Evolutionary conservation across 2,797 vertebrate genomes (phyloP), one percentile per base, ranked within the genome.

Genomic region (Catharus ustulatus): DNA sequence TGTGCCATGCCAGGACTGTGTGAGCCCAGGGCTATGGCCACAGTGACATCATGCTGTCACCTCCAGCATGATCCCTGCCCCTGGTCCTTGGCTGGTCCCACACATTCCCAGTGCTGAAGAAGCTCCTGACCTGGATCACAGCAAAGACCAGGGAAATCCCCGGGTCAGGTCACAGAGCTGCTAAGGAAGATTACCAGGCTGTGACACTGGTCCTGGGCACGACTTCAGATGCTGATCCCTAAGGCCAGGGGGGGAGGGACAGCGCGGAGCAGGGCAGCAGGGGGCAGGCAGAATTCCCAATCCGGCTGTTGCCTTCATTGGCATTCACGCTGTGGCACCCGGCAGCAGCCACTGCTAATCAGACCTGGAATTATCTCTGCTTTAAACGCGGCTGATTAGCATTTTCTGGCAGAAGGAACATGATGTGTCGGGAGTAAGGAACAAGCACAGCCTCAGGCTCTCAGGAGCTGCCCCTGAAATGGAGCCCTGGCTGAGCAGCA

Each of bases 281-380:
- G 9, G 66, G 72, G 71, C 63, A 78, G 76, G 78, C 43, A 80
- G 40, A 18, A 32, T 6, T 84, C 69, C 76, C 54, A 29, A 1
- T 15, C 69, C 54, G 14, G 48, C 83, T 38, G 8, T 1, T 45
- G 52, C 87, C 92, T 89, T 94, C 85, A 88, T 94, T 88, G 68
- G 67, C 79, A 94, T 95, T 92, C 78, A 51, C 1, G 11, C 89
- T 15, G 40, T 43, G 80, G 75, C 45, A 61, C 48, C 46, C 13
- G 0, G 68, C 79, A 93, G 84, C 96, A 94, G 78, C 86, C 93
- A 45, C 85, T 48, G 76, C 93, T 96, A 88, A 96, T 97, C 94
- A 93, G 84, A 81, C 91, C 83, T 88, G 85, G 94, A 94, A 94
- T 96, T 94, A 93, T 93, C 94, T 88, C 87, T 51, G 91, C 83